A percentile compares a stretch with the other conserved stretches of the same genome.
Conservation (phyloP, 2,797 vertebrate genomes). For the Luscinia luscinia region DNA sequence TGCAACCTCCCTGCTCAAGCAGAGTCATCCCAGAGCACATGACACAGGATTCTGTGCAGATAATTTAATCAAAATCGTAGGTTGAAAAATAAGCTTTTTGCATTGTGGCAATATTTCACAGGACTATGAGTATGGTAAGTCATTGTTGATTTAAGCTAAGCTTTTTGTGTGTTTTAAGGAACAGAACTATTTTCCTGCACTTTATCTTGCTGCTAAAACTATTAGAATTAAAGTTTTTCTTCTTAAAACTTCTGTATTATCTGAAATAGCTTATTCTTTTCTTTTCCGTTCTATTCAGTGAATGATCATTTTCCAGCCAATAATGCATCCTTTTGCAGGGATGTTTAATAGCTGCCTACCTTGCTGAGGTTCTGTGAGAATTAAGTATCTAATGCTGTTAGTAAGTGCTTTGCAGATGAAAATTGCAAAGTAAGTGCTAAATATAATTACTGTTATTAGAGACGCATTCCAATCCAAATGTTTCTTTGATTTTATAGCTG, state of each 20-base stretch:
- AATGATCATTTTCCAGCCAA: background rate
- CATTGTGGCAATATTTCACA: background rate
- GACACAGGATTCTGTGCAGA: background rate
- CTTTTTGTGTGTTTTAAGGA: background rate
- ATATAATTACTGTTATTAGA: constrained; percentile 49
- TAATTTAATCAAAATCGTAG: background rate
- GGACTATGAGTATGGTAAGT: background rate
- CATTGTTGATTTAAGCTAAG: background rate
- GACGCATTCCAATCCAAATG: constrained; percentile 3
- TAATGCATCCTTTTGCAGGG: background rate
- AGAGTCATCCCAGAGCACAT: background rate
- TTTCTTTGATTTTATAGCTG: constrained; percentile 41
- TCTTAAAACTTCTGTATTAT: background rate
- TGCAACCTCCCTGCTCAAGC: background rate
- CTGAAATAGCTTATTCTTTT: background rate
- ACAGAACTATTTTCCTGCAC: fast-evolving
- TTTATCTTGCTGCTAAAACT: background rate
- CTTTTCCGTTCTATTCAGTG: background rate
- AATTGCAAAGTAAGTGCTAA: constrained; percentile 32
- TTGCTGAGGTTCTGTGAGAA: constrained; percentile 9
- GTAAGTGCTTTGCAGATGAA: constrained; percentile 31
- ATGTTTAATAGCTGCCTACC: background rate
- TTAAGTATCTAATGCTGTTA: background rate
- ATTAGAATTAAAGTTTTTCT: background rate
- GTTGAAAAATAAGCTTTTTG: background rate